These are phyloP conservation scores for Anolis sagrei DNA, from an alignment of 2,113 vertebrate species.

Conservation along the genomic window DNA sequence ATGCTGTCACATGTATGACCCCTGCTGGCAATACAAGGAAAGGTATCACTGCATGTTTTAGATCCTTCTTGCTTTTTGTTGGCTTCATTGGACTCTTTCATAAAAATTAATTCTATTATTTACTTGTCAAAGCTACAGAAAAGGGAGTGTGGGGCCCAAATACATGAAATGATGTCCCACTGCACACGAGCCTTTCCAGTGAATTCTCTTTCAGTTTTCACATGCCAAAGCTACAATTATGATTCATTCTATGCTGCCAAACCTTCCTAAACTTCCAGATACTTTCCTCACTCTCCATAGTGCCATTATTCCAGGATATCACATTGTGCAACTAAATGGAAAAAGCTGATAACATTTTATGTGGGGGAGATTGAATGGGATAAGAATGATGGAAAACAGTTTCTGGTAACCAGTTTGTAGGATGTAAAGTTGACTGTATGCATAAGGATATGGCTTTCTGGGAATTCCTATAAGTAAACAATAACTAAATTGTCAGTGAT, in stretches of 20 bases:
- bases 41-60: background rate
- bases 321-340: background rate
- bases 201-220: background rate
- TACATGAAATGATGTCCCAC: background rate
- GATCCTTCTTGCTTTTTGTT: background rate
- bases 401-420: background rate
- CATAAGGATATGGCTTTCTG: background rate
- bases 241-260: background rate
- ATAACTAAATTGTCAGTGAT: conserved; percentile 16
- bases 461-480: conserved; percentile 22
- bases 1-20: background rate
- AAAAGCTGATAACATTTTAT: background rate
- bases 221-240: background rate
- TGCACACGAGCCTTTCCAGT: background rate
- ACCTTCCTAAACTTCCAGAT: background rate
- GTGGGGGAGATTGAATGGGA: background rate
- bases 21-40: conserved; percentile 4
- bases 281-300: background rate
- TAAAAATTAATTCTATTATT: background rate
- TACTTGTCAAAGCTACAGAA: background rate
- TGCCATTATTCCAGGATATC: background rate
- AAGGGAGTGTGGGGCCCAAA: background rate
- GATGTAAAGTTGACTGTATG: background rate
- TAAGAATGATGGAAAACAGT: background rate
- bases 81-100: background rate